Conservation (phyloP, 2,797 vertebrate species). For the Taenioides sp. region DNA sequence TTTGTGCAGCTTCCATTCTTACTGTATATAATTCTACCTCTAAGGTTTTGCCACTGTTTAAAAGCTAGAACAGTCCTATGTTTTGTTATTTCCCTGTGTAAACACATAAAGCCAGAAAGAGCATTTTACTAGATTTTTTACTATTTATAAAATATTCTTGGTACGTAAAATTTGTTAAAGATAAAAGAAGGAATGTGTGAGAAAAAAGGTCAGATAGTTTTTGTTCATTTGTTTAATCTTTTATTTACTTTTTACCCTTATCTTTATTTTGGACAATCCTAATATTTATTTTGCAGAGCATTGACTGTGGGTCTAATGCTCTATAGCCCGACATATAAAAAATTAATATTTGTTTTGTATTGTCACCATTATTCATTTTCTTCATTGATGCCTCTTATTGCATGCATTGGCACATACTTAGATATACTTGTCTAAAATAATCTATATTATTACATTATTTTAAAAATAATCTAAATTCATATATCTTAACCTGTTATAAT, state of each 20-base stretch:
- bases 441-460: too few species aligned
- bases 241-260: conserved; percentile 26
- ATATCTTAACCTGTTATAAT: not conserved
- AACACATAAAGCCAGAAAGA: conserved; percentile 15
- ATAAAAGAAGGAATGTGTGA: conserved; percentile 21
- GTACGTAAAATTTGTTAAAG: conserved; percentile 2
- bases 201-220: conserved; percentile 27
- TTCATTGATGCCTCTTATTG: not conserved
- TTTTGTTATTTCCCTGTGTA: conserved; percentile 10
- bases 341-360: not conserved
- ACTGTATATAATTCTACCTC: conserved; percentile 63
- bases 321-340: conserved; percentile 1
- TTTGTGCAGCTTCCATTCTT: conserved; percentile 42
- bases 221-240: conserved; percentile 36
- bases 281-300: conserved; percentile 34
- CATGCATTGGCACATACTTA: not conserved
- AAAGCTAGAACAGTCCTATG: conserved; percentile 26
- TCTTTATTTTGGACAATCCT: conserved; percentile 30
- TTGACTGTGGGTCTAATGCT: not conserved
- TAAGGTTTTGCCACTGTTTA: conserved; percentile 63
- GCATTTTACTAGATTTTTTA: conserved; percentile 32
- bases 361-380: not conserved
- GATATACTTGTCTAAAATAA: not conserved
- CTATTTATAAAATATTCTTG: conserved; percentile 37
- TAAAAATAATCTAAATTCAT: not conserved